Conservation (phyloP, 23 tunicate genomes). For the Aplidium turbinatum region DNA sequence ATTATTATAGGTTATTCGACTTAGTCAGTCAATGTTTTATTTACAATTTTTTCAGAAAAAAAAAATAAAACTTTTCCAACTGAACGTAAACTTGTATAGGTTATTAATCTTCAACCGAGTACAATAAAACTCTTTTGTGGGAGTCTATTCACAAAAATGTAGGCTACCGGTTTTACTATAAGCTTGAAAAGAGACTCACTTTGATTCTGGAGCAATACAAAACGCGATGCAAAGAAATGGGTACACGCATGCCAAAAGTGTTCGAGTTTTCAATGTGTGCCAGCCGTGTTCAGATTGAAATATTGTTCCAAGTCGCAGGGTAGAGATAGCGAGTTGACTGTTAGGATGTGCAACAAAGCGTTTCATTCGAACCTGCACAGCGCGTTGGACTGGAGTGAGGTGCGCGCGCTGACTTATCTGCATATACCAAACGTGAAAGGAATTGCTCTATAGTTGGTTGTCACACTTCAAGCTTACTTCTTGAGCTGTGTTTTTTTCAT, state of each 20-base stretch:
- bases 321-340: slow-evolving; percentile 61
- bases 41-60: too few relatives aligned
- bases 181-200: slow-evolving; percentile 18
- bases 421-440: too few relatives aligned
- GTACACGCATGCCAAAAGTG: slow-evolving; percentile 30
- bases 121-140: too few relatives aligned
- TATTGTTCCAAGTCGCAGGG: slow-evolving; percentile 59
- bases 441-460: too few relatives aligned
- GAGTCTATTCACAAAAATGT: slow-evolving; percentile 1
- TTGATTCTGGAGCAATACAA: slow-evolving; percentile 58
- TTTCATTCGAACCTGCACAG: slow-evolving; percentile 60
- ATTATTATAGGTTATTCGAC: too few relatives aligned
- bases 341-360: slow-evolving; percentile 63
- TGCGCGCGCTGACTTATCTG: slow-evolving; percentile 38
- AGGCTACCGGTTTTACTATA: neutral
- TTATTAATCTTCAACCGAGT: too few relatives aligned
- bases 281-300: slow-evolving; percentile 52
- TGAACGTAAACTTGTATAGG: too few relatives aligned
- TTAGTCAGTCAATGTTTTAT: neutral
- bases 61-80: too few relatives aligned
- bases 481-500: too few relatives aligned
- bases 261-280: slow-evolving; percentile 31
- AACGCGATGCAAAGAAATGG: slow-evolving; percentile 63
- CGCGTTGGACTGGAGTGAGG: slow-evolving; percentile 49
- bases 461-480: too few relatives aligned